A percentile compares a stretch with the other conserved stretches of the same genome.
These are phyloP conservation scores for Rhagologus leucostigma DNA, from an alignment of 2,113 vertebrate genomes.

Conservation along the genomic window DNA sequence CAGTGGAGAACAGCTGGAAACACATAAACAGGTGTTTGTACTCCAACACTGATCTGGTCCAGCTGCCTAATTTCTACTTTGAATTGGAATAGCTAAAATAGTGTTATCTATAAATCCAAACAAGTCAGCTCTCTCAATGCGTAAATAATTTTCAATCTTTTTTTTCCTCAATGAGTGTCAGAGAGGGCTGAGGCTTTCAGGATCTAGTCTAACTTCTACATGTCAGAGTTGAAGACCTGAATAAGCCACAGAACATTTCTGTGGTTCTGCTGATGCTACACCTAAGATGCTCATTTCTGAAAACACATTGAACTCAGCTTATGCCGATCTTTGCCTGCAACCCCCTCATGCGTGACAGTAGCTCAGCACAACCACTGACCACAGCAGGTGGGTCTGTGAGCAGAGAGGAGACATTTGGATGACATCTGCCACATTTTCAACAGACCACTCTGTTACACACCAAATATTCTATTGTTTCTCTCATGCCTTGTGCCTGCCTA, in stretches of 20 bases:
- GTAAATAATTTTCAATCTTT: background rate
- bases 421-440: background rate
- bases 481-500: background rate
- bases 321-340: background rate
- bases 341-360: rapidly evolving
- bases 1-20: background rate
- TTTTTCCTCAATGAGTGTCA: background rate
- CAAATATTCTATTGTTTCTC: background rate
- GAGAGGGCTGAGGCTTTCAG: background rate
- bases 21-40: background rate
- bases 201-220: rapidly evolving
- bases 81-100: background rate
- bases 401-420: background rate
- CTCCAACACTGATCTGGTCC: background rate
- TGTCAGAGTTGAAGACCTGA: background rate
- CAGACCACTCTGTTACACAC: background rate
- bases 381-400: rapidly evolving
- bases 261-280: background rate
- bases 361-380: background rate
- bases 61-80: background rate
- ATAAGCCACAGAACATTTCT: background rate
- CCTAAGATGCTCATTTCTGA: background rate
- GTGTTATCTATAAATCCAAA: background rate
- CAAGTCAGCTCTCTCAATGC: background rate
- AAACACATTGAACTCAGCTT: background rate